Conservation (phyloP, 35 echinoderm and acorn worm genomes). For the Diadema setosum region DNA sequence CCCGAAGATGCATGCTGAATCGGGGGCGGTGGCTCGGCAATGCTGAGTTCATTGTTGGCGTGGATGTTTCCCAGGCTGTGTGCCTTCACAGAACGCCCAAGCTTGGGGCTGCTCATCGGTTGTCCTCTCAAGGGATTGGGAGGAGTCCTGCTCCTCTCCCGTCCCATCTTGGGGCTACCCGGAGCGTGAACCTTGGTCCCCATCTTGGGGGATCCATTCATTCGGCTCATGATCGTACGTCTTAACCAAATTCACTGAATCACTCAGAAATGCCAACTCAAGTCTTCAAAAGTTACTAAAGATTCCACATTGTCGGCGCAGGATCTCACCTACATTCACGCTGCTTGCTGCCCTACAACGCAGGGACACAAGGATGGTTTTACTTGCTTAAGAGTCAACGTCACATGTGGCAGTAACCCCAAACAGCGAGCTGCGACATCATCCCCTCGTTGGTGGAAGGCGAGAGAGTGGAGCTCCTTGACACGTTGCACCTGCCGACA, state of each 20-base stretch:
- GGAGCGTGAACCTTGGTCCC: neutral
- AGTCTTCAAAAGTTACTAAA: too few relatives aligned
- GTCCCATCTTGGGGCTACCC: neutral
- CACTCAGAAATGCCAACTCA: too few relatives aligned
- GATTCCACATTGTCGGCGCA: too few relatives aligned
- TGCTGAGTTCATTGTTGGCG: slow-evolving; percentile 4
- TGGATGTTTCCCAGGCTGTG: neutral
- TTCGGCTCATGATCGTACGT: neutral
- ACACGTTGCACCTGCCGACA: neutral
- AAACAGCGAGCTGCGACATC: too few relatives aligned
- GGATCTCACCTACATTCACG: too few relatives aligned
- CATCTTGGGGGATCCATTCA: neutral
- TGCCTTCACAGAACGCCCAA: neutral
- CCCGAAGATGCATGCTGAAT: neutral
- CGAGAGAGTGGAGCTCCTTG: too few relatives aligned
- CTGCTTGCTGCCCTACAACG: too few relatives aligned
- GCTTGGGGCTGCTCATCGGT: neutral
- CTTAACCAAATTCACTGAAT: too few relatives aligned
- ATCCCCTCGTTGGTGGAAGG: too few relatives aligned
- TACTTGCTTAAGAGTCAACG: too few relatives aligned
- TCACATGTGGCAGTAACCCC: too few relatives aligned
- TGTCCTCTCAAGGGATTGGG: neutral
- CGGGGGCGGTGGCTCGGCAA: neutral
- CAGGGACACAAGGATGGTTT: too few relatives aligned
- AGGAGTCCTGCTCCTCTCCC: slow-evolving; percentile 19